These are phyloP conservation scores for Laspeyria flexula DNA, from an alignment of 2,888 invertebrate species.

Conservation along the genomic window DNA sequence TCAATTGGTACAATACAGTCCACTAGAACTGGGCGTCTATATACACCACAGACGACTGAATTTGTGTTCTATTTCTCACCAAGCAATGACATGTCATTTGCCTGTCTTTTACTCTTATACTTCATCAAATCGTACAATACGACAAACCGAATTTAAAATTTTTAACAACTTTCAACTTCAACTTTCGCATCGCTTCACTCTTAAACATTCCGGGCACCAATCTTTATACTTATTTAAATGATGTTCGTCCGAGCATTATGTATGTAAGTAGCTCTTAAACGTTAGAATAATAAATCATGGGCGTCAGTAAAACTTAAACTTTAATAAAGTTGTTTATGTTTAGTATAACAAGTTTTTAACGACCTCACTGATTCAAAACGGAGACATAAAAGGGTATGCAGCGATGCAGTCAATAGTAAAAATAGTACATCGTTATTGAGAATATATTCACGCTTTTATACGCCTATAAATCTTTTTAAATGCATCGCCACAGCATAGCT, in stretches of 20 bases:
- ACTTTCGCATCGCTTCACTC: too few species aligned
- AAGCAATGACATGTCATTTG: neutral
- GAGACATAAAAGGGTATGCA: slow-evolving; percentile 26
- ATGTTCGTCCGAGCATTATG: neutral
- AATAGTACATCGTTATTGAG: slow-evolving; percentile 30
- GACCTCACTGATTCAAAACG: slow-evolving; percentile 21
- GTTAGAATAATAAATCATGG: slow-evolving; percentile 16
- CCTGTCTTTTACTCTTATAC: neutral
- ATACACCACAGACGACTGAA: too few species aligned
- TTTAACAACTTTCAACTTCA: neutral
- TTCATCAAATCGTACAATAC: neutral
- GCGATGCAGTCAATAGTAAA: slow-evolving; percentile 21
- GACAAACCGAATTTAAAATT: neutral
- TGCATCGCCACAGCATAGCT: slow-evolving; percentile 18
- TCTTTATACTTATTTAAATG: neutral
- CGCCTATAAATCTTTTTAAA: slow-evolving; percentile 33
- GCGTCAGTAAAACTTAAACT: slow-evolving; percentile 16
- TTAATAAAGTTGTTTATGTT: slow-evolving; percentile 28
- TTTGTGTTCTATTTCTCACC: neutral
- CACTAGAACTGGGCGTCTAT: too few species aligned
- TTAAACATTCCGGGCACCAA: too few species aligned
- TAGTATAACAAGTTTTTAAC: slow-evolving; percentile 28
- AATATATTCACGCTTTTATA: slow-evolving; percentile 39
- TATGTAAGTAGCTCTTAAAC: slow-evolving; percentile 5
- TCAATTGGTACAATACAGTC: too few species aligned